A percentile compares a stretch with the other conserved stretches of the same genome.
These are phyloP conservation scores for Elephas maximus DNA, from an alignment of 2,113 vertebrate genomes.

Conservation along the genomic window DNA sequence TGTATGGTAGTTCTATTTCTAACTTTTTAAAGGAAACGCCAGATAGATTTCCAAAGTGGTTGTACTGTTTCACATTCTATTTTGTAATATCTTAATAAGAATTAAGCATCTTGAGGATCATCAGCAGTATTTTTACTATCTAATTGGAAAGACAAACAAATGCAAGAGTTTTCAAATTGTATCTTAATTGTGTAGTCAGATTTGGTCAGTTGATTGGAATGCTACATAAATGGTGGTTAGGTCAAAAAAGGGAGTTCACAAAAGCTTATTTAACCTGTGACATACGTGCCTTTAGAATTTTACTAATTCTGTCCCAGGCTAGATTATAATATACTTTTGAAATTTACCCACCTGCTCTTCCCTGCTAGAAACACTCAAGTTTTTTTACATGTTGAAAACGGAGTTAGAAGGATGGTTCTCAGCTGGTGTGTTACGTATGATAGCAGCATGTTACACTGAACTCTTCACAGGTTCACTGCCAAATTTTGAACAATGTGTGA, in stretches of 20 bases:
- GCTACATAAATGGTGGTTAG: neutral
- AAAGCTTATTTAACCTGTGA: neutral
- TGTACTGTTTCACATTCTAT: neutral
- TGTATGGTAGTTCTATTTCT: too few species aligned
- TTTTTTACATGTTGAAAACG: neutral
- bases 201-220: slow-evolving; percentile 50
- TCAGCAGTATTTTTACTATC: neutral
- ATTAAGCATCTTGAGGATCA: neutral
- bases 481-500: neutral
- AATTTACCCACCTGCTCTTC: neutral
- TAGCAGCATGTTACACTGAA: neutral
- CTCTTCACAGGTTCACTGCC: neutral
- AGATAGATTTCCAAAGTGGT: too few species aligned
- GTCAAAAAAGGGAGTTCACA: neutral
- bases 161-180: neutral
- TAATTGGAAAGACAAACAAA: neutral
- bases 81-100: neutral
- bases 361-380: neutral
- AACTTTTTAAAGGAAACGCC: too few species aligned
- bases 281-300: neutral
- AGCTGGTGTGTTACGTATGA: neutral
- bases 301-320: neutral
- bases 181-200: neutral
- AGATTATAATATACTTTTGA: neutral
- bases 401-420: neutral